Conservation (phyloP, 2,888 invertebrate species). For the Calameuta idolon region DNA sequence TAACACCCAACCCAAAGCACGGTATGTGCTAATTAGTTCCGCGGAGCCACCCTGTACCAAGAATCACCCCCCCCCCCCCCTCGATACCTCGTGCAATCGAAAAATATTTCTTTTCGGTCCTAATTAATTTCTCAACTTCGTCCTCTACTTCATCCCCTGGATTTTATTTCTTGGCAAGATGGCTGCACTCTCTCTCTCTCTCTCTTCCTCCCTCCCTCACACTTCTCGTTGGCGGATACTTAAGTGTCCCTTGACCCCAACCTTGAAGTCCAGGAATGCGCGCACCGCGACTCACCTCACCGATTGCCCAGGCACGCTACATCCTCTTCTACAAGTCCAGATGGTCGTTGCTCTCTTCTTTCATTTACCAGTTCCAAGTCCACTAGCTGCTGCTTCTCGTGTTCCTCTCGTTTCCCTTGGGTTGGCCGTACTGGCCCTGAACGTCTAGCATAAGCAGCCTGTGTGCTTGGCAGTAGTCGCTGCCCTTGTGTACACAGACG, state of each 20-base stretch:
- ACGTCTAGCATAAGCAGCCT: neutral
- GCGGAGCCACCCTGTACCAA: neutral
- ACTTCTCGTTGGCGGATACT: slow-evolving; percentile 35
- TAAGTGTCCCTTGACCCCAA: slow-evolving; percentile 59
- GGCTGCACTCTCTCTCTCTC: neutral
- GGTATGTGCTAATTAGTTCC: neutral
- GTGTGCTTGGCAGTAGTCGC: neutral
- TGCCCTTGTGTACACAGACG: neutral
- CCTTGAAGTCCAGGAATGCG: slow-evolving; percentile 58
- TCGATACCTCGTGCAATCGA: neutral
- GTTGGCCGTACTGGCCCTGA: neutral
- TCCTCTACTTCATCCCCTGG: neutral
- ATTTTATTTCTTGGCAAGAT: neutral
- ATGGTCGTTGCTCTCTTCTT: neutral
- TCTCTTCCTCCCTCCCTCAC: neutral
- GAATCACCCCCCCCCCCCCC: neutral
- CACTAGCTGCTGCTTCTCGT: neutral
- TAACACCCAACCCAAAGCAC: neutral
- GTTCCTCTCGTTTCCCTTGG: neutral
- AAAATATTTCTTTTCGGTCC: neutral
- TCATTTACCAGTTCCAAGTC: neutral
- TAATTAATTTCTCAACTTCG: neutral
- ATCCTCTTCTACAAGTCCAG: neutral
- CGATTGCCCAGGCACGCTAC: slow-evolving; percentile 19
- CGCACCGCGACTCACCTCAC: slow-evolving; percentile 40